These are phyloP conservation scores for Sminthurides bifidus DNA, from an alignment of 1,140 invertebrate genomes.

Conservation along the genomic window DNA sequence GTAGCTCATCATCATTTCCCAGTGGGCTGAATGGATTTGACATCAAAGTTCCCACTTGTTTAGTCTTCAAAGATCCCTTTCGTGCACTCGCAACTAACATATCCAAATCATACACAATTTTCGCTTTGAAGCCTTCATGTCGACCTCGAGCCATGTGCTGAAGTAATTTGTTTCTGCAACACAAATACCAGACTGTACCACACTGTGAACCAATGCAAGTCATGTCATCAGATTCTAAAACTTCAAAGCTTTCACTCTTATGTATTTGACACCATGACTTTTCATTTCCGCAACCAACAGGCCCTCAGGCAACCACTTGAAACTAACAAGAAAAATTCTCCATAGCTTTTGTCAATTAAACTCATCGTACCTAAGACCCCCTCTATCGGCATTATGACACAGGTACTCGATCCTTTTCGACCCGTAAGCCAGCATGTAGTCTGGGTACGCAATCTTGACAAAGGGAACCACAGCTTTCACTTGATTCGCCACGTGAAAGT, in stretches of 20 bases:
- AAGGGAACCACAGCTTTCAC: slow-evolving; percentile 51
- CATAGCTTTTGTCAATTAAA: background rate
- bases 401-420: slow-evolving; percentile 45
- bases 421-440: slow-evolving; percentile 48
- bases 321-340: background rate
- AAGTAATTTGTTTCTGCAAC: slow-evolving; percentile 43
- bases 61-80: slow-evolving; percentile 23
- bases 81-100: slow-evolving; percentile 34
- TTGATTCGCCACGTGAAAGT: slow-evolving; percentile 40
- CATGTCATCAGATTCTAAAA: too few relatives aligned
- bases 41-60: slow-evolving; percentile 17
- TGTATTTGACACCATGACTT: too few relatives aligned
- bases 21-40: slow-evolving; percentile 33
- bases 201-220: too few relatives aligned
- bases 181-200: background rate
- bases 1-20: slow-evolving; percentile 49
- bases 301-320: background rate
- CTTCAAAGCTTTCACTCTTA: too few relatives aligned
- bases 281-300: too few relatives aligned
- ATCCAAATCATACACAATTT: slow-evolving; percentile 65
- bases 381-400: slow-evolving; percentile 47
- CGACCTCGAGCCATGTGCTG: slow-evolving; percentile 49
- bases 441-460: slow-evolving; percentile 63
- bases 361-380: slow-evolving; percentile 44
- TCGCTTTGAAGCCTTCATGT: slow-evolving; percentile 45